Conservation (phyloP, 2,888 invertebrate species). For the Empis livida region DNA sequence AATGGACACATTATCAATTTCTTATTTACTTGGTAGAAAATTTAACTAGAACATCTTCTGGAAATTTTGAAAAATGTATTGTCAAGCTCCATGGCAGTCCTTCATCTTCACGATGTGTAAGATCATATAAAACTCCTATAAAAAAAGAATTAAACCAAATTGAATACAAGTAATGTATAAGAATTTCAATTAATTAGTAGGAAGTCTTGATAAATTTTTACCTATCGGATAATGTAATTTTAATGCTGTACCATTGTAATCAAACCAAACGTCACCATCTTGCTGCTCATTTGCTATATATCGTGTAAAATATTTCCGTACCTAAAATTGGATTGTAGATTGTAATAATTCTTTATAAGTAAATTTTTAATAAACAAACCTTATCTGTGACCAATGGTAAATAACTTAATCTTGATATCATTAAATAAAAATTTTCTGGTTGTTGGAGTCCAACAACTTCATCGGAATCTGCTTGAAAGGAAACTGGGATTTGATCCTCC, state of each 20-base stretch:
- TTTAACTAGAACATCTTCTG: conserved; percentile 75
- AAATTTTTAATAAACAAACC: too few relatives aligned
- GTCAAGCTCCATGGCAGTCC: conserved; percentile 86
- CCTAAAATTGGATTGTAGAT: conserved; percentile 36
- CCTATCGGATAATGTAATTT: conserved; percentile 78
- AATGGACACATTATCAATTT: not conserved
- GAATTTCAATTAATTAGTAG: too few relatives aligned
- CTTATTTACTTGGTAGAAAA: conserved; percentile 64
- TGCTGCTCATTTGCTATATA: conserved; percentile 69
- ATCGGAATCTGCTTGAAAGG: conserved; percentile 77
- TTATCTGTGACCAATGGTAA: conserved; percentile 92
- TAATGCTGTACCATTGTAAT: conserved; percentile 79
- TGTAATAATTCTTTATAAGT: not conserved
- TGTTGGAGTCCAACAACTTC: conserved; percentile 81
- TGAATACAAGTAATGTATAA: too few relatives aligned
- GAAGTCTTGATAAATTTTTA: too few relatives aligned
- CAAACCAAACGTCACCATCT: conserved; percentile 87
- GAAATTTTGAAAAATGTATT: conserved; percentile 91
- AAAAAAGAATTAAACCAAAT: not conserved
- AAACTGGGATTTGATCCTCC: conserved; percentile 90
- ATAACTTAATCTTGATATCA: conserved; percentile 88
- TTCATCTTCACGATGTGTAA: conserved; percentile 52
- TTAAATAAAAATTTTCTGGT: conserved; percentile 85
- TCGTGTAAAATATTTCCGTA: conserved; percentile 75
- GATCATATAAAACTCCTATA: conserved; percentile 81